Conservation (phyloP, 2,888 invertebrate species). For the Pteria penguin region DNA sequence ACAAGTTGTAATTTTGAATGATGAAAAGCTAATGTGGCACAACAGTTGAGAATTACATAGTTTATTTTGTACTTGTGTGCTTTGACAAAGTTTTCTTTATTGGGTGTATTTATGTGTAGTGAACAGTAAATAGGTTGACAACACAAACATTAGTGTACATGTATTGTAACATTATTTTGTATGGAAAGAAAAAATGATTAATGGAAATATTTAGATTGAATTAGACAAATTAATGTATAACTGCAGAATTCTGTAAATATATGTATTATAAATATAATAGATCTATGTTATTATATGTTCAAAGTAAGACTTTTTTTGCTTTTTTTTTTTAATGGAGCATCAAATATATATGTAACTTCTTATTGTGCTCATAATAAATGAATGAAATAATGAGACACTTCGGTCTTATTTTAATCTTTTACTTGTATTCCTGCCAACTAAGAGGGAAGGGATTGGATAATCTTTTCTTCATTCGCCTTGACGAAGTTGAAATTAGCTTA, state of each 20-base stretch:
- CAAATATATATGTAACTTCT: conserved; percentile 39
- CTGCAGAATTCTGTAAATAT: too few species aligned
- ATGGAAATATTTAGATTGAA: neutral
- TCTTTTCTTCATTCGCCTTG: too few species aligned
- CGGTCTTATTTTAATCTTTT: too few species aligned
- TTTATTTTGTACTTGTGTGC: neutral
- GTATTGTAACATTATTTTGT: conserved; percentile 34
- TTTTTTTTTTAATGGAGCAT: conserved; percentile 45
- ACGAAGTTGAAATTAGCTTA: too few species aligned
- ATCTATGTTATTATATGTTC: conserved; percentile 33
- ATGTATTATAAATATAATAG: conserved; percentile 41
- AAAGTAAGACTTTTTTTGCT: conserved; percentile 33
- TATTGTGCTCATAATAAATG: conserved; percentile 52
- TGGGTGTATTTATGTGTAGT: neutral
- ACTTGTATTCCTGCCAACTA: too few species aligned
- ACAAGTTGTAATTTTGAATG: too few species aligned
- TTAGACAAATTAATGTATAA: neutral
- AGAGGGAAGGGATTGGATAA: too few species aligned
- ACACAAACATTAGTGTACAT: conserved; percentile 42
- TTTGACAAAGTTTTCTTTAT: neutral
- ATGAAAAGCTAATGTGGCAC: too few species aligned
- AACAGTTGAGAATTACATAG: too few species aligned
- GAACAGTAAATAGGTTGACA: neutral
- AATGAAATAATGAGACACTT: conserved; percentile 4
- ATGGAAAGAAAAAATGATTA: neutral